These are phyloP conservation scores for Parasteatoda tepidariorum DNA, from an alignment of 1,140 invertebrate species.

Conservation along the genomic window DNA sequence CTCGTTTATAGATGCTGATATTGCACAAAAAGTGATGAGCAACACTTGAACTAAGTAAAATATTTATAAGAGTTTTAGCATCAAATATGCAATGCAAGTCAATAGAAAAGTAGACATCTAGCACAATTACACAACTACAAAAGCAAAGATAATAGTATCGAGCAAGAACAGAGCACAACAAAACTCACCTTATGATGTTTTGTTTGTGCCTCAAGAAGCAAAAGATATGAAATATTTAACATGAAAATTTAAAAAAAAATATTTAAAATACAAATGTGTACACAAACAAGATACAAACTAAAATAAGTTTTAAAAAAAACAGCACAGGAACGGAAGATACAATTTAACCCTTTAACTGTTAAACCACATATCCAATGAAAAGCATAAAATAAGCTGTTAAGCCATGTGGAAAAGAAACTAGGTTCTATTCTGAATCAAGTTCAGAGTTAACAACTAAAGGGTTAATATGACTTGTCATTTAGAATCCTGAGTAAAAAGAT, in stretches of 20 bases:
- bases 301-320: background rate
- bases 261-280: no score
- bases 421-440: no score
- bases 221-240: conserved; percentile 38
- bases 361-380: no score
- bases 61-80: background rate
- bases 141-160: background rate
- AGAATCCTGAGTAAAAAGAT: no score
- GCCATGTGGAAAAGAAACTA: no score
- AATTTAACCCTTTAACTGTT: no score
- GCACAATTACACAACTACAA: background rate
- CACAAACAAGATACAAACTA: background rate
- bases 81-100: background rate
- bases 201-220: conserved; percentile 58
- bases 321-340: background rate
- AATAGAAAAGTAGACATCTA: background rate
- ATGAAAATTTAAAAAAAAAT: conserved; percentile 38
- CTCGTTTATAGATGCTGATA: background rate
- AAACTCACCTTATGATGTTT: conserved; percentile 58
- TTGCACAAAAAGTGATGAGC: background rate
- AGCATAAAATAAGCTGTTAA: no score
- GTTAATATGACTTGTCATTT: no score
- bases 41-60: no score
- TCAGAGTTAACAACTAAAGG: no score
- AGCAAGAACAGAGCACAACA: conserved; percentile 10